Percentiles rank a stretch among this genome's conserved stretches.
Evolutionary conservation across 2,113 vertebrate species (phyloP).

Genomic region (Thymallus thymallus): DNA sequence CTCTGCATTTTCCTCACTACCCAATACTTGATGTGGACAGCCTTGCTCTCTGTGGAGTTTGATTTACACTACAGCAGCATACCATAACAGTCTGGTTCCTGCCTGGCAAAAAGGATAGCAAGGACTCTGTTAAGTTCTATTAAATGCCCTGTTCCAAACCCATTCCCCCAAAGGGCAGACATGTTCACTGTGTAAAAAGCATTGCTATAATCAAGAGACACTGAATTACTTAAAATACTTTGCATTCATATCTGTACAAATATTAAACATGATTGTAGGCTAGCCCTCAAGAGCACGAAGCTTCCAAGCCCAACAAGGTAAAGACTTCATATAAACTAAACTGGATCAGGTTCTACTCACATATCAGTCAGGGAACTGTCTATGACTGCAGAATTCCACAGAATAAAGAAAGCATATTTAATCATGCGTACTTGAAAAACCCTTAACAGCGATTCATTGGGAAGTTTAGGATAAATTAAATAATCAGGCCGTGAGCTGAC

Average conservation of each 20-base stretch:
- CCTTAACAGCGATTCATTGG: conserved; percentile 21
- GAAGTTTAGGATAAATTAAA: conserved; percentile 28
- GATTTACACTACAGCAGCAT: conserved; percentile 47
- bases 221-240: no score
- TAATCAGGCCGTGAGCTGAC: not conserved
- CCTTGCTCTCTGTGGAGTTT: conserved; percentile 26
- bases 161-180: not conserved
- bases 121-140: not conserved
- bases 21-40: conserved; percentile 42
- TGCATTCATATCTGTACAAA: no score
- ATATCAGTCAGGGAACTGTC: no score
- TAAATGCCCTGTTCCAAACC: not conserved
- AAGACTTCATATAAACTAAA: no score
- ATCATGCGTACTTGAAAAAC: not conserved
- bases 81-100: conserved; percentile 28
- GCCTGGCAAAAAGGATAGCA: not conserved
- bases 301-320: no score
- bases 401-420: not conserved
- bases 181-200: conserved; percentile 13
- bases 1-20: conserved; percentile 26
- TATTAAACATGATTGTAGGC: no score
- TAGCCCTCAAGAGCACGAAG: no score
- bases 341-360: no score
- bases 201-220: not conserved
- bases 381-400: not conserved